Evolutionary conservation across 1,140 invertebrate genomes (phyloP).

Genomic region (Protaetia brevitarsis): DNA sequence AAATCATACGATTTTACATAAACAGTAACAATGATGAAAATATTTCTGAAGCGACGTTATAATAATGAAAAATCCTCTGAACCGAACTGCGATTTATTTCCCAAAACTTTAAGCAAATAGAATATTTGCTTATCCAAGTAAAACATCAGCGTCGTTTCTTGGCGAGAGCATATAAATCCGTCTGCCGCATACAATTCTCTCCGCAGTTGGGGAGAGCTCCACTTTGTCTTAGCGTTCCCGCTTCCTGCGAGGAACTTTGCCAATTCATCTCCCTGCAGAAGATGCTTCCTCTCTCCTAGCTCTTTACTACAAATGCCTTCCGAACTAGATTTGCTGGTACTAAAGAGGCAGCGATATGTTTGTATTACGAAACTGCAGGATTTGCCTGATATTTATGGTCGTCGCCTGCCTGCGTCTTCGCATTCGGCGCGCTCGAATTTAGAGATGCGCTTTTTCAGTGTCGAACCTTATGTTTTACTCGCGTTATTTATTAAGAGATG

Average conservation of each 20-base stretch:
- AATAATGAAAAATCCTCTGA: slow-evolving; percentile 3
- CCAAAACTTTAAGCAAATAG: slow-evolving; percentile 19
- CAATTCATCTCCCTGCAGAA: slow-evolving; percentile 44
- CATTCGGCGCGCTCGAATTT: slow-evolving; percentile 23
- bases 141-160: slow-evolving; percentile 24
- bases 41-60: background rate
- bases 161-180: slow-evolving; percentile 24
- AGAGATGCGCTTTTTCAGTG: slow-evolving; percentile 27
- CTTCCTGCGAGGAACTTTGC: slow-evolving; percentile 43
- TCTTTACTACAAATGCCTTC: slow-evolving; percentile 44
- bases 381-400: slow-evolving; percentile 30
- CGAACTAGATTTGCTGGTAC: slow-evolving; percentile 44
- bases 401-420: background rate
- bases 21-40: background rate
- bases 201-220: slow-evolving; percentile 28
- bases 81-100: background rate
- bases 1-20: background rate
- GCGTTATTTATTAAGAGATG: slow-evolving; percentile 7
- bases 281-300: slow-evolving; percentile 40
- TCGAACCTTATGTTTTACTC: slow-evolving; percentile 12
- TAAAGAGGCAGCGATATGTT: slow-evolving; percentile 42
- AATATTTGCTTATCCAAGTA: slow-evolving; percentile 26
- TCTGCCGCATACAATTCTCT: slow-evolving; percentile 21
- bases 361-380: slow-evolving; percentile 34
- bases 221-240: slow-evolving; percentile 43